phyloP scores from a whole-genome alignment of 2,888 invertebrate species.

The Pterostichus madidus region DNA sequence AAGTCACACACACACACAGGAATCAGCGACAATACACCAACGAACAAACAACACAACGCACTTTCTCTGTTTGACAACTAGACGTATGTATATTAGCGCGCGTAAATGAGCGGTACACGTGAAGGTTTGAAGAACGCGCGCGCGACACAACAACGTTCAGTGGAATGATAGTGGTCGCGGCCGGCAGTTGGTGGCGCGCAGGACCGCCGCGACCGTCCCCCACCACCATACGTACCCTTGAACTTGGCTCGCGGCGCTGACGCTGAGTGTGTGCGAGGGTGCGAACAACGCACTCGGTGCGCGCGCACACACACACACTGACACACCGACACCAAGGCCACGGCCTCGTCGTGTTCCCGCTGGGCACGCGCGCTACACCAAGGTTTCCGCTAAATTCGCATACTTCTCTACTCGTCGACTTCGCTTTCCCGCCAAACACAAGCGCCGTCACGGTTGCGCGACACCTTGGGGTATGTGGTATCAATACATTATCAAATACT shows the following conservation, averaged over 20 bases:
- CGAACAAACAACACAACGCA: conserved; percentile 8
- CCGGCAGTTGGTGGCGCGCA: conserved; percentile 74
- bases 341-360: conserved; percentile 60
- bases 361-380: conserved; percentile 61
- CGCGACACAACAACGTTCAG: conserved; percentile 74
- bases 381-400: conserved; percentile 32
- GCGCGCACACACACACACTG: conserved; percentile 40
- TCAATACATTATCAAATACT: too few species aligned
- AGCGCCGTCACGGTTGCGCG: conserved; percentile 37
- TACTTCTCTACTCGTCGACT: neutral
- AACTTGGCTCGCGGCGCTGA: conserved; percentile 75
- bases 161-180: conserved; percentile 68
- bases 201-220: conserved; percentile 72
- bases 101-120: conserved; percentile 17
- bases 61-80: conserved; percentile 4
- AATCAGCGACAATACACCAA: neutral
- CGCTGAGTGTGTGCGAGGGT: conserved; percentile 63
- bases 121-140: conserved; percentile 68
- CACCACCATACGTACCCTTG: conserved; percentile 77
- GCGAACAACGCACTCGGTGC: conserved; percentile 58
- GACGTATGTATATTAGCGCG: conserved; percentile 3
- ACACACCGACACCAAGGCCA: conserved; percentile 47
- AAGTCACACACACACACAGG: conserved; percentile 8
- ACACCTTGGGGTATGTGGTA: neutral
- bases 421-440: conserved; percentile 53